Evolutionary conservation across 2,797 vertebrate species (phyloP), one percentile per base, ranked within the genome.

Genomic region (Halcyon chelicuti): DNA sequence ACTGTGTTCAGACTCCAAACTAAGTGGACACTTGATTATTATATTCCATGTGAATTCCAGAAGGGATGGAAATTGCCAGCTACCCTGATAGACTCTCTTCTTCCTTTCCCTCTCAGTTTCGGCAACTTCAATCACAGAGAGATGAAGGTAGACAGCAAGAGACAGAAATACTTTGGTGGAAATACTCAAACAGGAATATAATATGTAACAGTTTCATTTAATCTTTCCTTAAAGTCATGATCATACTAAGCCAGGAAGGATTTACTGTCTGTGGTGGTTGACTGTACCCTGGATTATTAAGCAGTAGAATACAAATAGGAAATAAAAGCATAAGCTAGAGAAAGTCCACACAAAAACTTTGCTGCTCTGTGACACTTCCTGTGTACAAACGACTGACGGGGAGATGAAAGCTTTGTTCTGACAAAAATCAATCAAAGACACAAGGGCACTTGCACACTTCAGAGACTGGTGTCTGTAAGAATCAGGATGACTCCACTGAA

Each of bases 111-210:
- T 78, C 91, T 96, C 82, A 84, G 72, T 86, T 93, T 88, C 77
- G 74, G 82, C 18, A 91, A 71, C 90, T 91, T 93, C 97, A 95
- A 33, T 94, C 89, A 95, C 70, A 85, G 61, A 52, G 0, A 84
- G 86, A 91, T 93, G 58, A 85, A 97, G 87, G 86, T 26, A 90
- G 87, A 80, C 84, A 86, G 81, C 25, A 29, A 83, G 68, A 91
- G 86, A 75, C 70, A 95, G 92, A 86, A 94, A 91, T 40, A 49
- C 92, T 95, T 70, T 51, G 71, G 74, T 88, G 62, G 89, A 90
- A 96, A 87, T 80, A 94, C 92, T 90, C 94, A 89, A 86, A 93
- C 77, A 91, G 95, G 88, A 97, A 94, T 94, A 86, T 19, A 91
- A 46, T 54, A 84, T 31, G 4, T 37, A 96, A 79, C 63, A 84